phyloP scores from a whole-genome alignment of 1,140 invertebrate genomes.

The Papilio polyxenes region DNA sequence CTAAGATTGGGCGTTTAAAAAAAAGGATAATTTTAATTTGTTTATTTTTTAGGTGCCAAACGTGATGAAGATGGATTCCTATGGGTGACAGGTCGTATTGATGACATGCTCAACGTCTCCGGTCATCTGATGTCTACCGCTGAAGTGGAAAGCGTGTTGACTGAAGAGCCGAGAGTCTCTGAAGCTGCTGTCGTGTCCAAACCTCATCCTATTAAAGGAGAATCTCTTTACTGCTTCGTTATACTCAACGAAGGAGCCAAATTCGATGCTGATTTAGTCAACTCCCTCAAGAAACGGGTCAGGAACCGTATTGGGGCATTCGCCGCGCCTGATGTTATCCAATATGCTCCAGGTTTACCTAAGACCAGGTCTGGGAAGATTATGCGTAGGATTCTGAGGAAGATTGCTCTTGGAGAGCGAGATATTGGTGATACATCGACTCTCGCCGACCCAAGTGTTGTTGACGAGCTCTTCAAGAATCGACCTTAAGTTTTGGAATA shows the following conservation, averaged over 20 bases:
- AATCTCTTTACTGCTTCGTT: conserved; percentile 98
- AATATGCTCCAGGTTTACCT: conserved; percentile 94
- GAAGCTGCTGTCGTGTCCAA: conserved; percentile 98
- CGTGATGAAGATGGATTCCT: conserved; percentile 96
- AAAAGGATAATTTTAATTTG: not conserved
- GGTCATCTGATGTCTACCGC: conserved; percentile 98
- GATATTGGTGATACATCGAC: conserved; percentile 97
- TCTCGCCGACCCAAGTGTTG: conserved; percentile 92
- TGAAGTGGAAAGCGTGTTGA: conserved; percentile 95
- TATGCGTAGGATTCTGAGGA: conserved; percentile 96
- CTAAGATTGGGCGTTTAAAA: too few species aligned
- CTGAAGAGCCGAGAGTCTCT: conserved; percentile 90
- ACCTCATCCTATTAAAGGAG: conserved; percentile 96
- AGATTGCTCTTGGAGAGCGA: conserved; percentile 93
- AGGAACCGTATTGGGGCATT: conserved; percentile 97
- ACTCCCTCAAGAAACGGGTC: conserved; percentile 91
- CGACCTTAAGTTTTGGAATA: conserved; percentile 75
- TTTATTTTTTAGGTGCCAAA: conserved; percentile 85
- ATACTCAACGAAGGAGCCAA: conserved; percentile 89
- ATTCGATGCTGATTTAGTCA: conserved; percentile 86
- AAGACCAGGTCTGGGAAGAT: conserved; percentile 99
- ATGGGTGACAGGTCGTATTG: conserved; percentile 98
- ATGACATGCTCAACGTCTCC: conserved; percentile 99
- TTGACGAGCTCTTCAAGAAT: conserved; percentile 89
- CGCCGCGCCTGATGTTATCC: conserved; percentile 96